These are phyloP conservation scores for Netelia inedita DNA, from an alignment of 2,888 invertebrate species.

Conservation along the genomic window DNA sequence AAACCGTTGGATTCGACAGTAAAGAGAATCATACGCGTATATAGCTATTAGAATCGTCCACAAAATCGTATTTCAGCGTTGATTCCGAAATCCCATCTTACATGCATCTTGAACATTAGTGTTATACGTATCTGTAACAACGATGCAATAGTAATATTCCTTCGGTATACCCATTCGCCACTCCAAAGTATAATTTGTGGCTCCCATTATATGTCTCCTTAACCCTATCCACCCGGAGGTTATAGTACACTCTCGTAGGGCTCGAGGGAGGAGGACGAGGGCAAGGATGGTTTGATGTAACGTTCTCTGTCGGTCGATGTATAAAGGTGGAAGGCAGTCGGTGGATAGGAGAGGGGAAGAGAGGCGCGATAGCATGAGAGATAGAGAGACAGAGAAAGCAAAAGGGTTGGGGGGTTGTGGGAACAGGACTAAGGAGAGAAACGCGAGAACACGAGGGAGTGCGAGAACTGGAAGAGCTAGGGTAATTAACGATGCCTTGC, in stretches of 20 bases:
- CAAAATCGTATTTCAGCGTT: conserved; percentile 30
- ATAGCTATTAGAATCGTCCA: background rate
- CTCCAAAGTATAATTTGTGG: conserved; percentile 71
- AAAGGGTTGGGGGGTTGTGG: conserved; percentile 13
- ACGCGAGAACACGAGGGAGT: conserved; percentile 50
- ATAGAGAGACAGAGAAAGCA: conserved; percentile 41
- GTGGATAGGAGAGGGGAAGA: conserved; percentile 29
- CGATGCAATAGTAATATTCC: conserved; percentile 62
- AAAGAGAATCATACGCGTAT: no score
- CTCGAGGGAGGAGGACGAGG: conserved; percentile 13
- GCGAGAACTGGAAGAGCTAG: conserved; percentile 65
- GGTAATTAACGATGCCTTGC: conserved; percentile 75
- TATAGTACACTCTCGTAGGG: conserved; percentile 43
- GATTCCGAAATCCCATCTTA: conserved; percentile 53
- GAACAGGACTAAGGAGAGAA: background rate
- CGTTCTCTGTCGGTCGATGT: conserved; percentile 63
- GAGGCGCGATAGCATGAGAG: conserved; percentile 45
- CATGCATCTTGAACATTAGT: conserved; percentile 5
- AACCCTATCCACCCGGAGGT: conserved; percentile 68
- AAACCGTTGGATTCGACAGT: no score
- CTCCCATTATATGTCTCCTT: conserved; percentile 71
- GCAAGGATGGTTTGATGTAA: conserved; percentile 68
- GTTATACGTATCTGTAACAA: conserved; percentile 48
- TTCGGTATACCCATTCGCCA: conserved; percentile 60
- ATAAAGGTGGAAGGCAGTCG: conserved; percentile 48